Base-by-base conservation (phyloP, 2,888 invertebrate genomes). In the Epinotia bilunana region DNA sequence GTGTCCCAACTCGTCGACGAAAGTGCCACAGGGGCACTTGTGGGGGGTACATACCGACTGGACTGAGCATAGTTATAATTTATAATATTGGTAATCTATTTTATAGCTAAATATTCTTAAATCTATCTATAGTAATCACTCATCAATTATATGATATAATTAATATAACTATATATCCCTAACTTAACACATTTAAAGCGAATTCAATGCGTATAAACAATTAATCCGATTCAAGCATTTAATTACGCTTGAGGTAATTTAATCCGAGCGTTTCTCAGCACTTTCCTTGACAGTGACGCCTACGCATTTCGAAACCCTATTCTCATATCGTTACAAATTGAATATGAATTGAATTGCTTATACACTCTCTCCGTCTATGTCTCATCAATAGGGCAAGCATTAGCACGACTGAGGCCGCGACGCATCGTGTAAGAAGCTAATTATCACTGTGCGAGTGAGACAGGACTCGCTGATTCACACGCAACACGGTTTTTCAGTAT, bases 191-290 rank as follows among this genome's bases (percentile, higher is more conserved):
- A 55, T 55, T 12, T 33, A 43, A 18, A 57, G 46, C 46, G 63
- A 69, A 62, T 33, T 28, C 46, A 28, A 20, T 33, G 33, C 43
- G 55, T 60, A 33, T 49, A 20, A 58, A 58, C 61, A 69, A 70
- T 74, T 74, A 58, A 58, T 23, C 28, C 6, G n/a, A 63, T 68
- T 65, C 39, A 61, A 64, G 46, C 57, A 63, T 64, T 70, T 70
- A 74, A 70, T 69, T 72, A 65, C 46, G 72, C 49, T 49, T 11
- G 23, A 74, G 23, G 39, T 70, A 69, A 63, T 74, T 74, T n/a
- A 61, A 73, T 61, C 43, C 4, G 18, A 16, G 46, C 64, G 46
- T 60, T 60, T 63, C 69, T 13, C 3, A 53, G 58, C 49, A 60
- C 23, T 70, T 60, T 46, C 57, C 60, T 69, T 74, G 58, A 64